Conservation (phyloP, 1,140 invertebrate genomes). For the Mactra quadrangularis region DNA sequence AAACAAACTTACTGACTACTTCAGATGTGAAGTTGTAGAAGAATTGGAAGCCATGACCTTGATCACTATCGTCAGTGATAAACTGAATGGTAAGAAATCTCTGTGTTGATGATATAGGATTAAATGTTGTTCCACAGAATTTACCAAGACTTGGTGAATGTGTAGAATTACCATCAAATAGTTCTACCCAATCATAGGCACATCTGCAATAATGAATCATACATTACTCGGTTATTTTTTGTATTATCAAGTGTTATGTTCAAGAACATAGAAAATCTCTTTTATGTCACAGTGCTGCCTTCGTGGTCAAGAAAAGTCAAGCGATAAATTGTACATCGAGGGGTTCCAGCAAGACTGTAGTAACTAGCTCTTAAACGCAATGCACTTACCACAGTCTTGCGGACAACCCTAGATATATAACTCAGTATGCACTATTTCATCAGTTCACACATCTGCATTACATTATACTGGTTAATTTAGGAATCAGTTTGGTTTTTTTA, state of each 20-base stretch:
- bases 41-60: slow-evolving; percentile 17
- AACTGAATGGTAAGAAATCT: slow-evolving; percentile 37
- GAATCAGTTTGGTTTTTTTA: too few relatives aligned
- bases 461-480: too few relatives aligned
- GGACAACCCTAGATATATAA: too few relatives aligned
- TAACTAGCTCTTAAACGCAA: too few relatives aligned
- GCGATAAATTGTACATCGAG: too few relatives aligned
- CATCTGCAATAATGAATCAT: slow-evolving; percentile 11
- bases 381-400: too few relatives aligned
- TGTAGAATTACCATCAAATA: slow-evolving; percentile 42
- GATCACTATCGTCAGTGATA: slow-evolving; percentile 19
- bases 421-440: too few relatives aligned
- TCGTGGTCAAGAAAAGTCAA: too few relatives aligned
- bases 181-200: slow-evolving; percentile 20
- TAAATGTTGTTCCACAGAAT: slow-evolving; percentile 32
- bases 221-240: neutral
- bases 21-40: slow-evolving; percentile 50
- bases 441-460: too few relatives aligned
- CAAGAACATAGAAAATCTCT: neutral
- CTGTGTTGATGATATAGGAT: slow-evolving; percentile 28
- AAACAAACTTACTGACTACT: slow-evolving; percentile 26
- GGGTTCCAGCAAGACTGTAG: too few relatives aligned
- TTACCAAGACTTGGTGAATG: slow-evolving; percentile 23
- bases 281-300: neutral
- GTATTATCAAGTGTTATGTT: neutral